Evolutionary conservation across 2,113 vertebrate species (phyloP).

Genomic region (Odocoileus virginianus): DNA sequence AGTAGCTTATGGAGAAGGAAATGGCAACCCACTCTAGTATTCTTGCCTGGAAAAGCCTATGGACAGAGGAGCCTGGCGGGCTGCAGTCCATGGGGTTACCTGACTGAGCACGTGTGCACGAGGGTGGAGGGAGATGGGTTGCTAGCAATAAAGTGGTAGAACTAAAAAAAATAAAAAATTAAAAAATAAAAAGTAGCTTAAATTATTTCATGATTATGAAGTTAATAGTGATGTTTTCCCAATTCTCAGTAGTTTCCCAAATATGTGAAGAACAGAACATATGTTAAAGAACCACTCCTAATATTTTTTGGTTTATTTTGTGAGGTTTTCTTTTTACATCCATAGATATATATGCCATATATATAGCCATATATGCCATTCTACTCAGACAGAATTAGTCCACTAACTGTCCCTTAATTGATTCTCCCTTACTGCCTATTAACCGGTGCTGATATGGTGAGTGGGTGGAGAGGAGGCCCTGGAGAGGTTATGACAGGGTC

Average conservation of each 20-base stretch:
- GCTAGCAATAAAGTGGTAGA: no score
- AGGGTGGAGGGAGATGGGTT: no score
- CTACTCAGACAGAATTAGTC: background rate
- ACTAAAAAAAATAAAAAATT: no score
- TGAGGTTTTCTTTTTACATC: background rate
- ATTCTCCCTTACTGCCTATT: background rate
- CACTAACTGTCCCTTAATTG: background rate
- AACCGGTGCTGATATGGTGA: background rate
- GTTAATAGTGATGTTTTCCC: background rate
- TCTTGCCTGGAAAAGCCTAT: no score
- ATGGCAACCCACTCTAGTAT: no score
- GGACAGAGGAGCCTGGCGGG: no score
- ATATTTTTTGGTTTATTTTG: background rate
- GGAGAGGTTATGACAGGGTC: background rate
- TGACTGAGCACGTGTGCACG: no score
- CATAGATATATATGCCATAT: background rate
- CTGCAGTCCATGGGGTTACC: no score
- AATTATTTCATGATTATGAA: constrained; percentile 3
- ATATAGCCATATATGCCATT: background rate
- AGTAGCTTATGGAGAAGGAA: background rate
- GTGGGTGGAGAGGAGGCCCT: background rate
- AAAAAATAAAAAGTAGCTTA: background rate
- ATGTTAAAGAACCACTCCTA: background rate
- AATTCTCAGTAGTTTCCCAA: background rate
- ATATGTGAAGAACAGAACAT: background rate